Conservation (phyloP, 2,888 invertebrate genomes). For the Callimorpha dominula region DNA sequence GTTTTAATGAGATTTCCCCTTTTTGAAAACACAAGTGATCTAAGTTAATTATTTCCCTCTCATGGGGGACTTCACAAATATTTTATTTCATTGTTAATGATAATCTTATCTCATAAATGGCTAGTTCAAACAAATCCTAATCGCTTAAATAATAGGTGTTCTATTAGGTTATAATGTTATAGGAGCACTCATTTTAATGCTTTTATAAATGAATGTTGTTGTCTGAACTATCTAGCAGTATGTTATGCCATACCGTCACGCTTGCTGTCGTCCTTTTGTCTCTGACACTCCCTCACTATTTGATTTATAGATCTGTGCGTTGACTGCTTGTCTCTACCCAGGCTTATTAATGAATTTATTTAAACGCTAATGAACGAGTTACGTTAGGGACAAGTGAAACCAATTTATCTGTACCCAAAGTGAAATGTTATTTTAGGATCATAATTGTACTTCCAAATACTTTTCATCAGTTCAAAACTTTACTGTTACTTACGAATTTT, state of each 20-base stretch:
- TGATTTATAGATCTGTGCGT: conserved; percentile 85
- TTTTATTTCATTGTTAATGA: too few species aligned
- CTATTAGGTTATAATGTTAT: background rate
- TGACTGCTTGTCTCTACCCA: conserved; percentile 79
- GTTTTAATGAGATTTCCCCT: too few species aligned
- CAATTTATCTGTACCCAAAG: conserved; percentile 72
- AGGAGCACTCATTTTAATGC: background rate
- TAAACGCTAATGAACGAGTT: conserved; percentile 86
- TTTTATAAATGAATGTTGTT: background rate
- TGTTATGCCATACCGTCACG: conserved; percentile 62
- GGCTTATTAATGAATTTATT: conserved; percentile 86
- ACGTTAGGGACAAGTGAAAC: conserved; percentile 83
- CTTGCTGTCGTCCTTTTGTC: conserved; percentile 78
- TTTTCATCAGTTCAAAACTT: conserved; percentile 42
- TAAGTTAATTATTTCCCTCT: too few species aligned
- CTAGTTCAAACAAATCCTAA: background rate
- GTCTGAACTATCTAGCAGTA: conserved; percentile 45
- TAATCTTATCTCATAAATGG: background rate
- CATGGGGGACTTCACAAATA: too few species aligned
- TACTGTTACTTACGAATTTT: conserved; percentile 42
- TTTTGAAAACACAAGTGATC: too few species aligned
- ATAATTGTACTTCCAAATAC: conserved; percentile 58
- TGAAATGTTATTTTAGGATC: conserved; percentile 74
- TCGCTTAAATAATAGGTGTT: background rate
- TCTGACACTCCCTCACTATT: conserved; percentile 85